Conservation (phyloP, 2,113 vertebrate species). For the Rhineura floridana region DNA sequence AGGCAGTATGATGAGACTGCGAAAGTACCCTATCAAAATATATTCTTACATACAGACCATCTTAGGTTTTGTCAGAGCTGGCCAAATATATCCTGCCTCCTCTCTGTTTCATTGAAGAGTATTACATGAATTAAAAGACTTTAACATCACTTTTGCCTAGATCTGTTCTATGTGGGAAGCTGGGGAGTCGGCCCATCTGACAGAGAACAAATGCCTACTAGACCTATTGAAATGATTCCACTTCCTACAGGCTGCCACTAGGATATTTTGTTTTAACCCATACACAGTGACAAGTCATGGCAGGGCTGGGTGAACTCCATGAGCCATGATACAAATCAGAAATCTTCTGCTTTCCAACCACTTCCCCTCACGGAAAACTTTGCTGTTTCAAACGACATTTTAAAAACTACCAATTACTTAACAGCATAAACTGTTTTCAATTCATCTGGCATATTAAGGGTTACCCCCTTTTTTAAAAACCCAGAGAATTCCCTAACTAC, state of each 20-base stretch:
- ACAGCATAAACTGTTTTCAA: neutral
- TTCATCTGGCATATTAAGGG: neutral
- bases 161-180: neutral
- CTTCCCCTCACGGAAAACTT: neutral
- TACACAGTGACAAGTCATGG: too few species aligned
- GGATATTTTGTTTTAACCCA: neutral
- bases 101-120: conserved; percentile 60
- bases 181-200: neutral
- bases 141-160: neutral
- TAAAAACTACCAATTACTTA: neutral
- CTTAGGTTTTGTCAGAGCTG: conserved; percentile 65
- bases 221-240: neutral
- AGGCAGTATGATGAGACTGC: conserved; percentile 79
- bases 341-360: neutral
- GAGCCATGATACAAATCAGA: neutral
- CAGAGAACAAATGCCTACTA: neutral
- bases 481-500: neutral
- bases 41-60: conserved; percentile 75
- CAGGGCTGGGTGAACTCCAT: neutral
- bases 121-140: conserved; percentile 22
- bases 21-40: conserved; percentile 76
- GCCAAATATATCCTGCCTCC: conserved; percentile 69
- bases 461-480: neutral
- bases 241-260: neutral
- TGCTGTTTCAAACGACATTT: neutral